Evolutionary conservation across 2,888 invertebrate genomes (phyloP).

Genomic region (Oxytorus armatus): DNA sequence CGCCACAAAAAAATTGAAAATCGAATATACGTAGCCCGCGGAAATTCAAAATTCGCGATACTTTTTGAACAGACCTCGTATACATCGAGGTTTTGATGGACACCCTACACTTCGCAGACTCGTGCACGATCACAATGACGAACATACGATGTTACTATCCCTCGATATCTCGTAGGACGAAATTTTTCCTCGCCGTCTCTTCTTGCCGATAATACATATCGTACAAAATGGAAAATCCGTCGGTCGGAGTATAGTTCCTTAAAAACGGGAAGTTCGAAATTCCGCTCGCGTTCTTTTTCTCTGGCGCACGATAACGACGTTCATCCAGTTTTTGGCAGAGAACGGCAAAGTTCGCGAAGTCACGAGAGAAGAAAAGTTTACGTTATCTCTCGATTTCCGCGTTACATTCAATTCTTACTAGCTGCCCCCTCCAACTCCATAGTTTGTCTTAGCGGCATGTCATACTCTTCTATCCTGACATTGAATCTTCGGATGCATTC

Average conservation of each 20-base stretch:
- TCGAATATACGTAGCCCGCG: too few relatives aligned
- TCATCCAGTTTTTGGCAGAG: conserved; percentile 24
- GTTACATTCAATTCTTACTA: conserved; percentile 32
- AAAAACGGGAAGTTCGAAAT: conserved; percentile 37
- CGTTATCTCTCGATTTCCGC: conserved; percentile 11
- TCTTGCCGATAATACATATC: conserved; percentile 22
- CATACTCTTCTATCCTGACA: not conserved
- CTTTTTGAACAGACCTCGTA: too few relatives aligned
- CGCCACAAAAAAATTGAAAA: too few relatives aligned
- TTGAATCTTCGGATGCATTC: not conserved
- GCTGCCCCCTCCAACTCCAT: too few relatives aligned
- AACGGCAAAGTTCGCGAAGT: conserved; percentile 4
- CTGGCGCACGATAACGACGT: conserved; percentile 22
- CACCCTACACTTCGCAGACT: not conserved
- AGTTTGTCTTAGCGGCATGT: conserved; percentile 8
- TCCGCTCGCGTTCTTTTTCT: conserved; percentile 5
- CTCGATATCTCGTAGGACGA: not conserved
- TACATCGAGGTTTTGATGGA: not conserved
- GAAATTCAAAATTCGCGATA: too few relatives aligned
- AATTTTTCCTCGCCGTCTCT: not conserved
- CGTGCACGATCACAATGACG: not conserved
- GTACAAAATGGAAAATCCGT: conserved; percentile 13
- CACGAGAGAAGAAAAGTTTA: conserved; percentile 1
- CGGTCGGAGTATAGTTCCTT: not conserved
- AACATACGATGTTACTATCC: not conserved